These are phyloP conservation scores for Stratiolaelaps scimitus DNA, from an alignment of 1,140 invertebrate genomes.

Conservation along the genomic window DNA sequence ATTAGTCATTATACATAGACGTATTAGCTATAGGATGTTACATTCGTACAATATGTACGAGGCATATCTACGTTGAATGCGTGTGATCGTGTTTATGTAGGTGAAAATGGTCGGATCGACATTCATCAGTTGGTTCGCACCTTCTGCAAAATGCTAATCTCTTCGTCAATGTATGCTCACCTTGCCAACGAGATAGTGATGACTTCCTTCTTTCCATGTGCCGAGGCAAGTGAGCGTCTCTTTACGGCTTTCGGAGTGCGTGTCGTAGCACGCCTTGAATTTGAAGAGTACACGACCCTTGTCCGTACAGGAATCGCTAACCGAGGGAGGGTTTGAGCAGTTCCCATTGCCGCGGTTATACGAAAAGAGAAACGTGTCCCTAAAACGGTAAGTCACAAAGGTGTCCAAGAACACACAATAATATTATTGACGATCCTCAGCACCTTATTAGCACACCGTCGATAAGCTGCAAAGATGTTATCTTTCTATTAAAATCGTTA, in stretches of 20 bases:
- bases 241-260: slow-evolving; percentile 51
- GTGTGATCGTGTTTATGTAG: too few species aligned
- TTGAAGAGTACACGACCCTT: slow-evolving; percentile 62
- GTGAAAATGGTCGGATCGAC: too few species aligned
- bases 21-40: too few species aligned
- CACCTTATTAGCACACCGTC: neutral
- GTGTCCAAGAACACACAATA: neutral
- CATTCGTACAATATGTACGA: too few species aligned
- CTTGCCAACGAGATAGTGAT: slow-evolving; percentile 66
- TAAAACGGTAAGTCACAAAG: slow-evolving; percentile 30
- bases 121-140: too few species aligned
- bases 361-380: slow-evolving; percentile 53
- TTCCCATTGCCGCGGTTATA: slow-evolving; percentile 63
- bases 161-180: slow-evolving; percentile 42
- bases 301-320: slow-evolving; percentile 66
- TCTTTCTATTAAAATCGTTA: too few species aligned
- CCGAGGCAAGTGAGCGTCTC: slow-evolving; percentile 73
- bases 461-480: too few species aligned
- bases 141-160: too few species aligned
- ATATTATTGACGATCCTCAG: slow-evolving; percentile 17
- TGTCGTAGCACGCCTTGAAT: slow-evolving; percentile 81
- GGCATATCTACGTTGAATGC: too few species aligned
- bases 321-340: slow-evolving; percentile 58
- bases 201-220: slow-evolving; percentile 75
- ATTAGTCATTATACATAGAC: too few species aligned